phyloP scores from a whole-genome alignment of 2,797 vertebrate species.

The Nannoperca australis region DNA sequence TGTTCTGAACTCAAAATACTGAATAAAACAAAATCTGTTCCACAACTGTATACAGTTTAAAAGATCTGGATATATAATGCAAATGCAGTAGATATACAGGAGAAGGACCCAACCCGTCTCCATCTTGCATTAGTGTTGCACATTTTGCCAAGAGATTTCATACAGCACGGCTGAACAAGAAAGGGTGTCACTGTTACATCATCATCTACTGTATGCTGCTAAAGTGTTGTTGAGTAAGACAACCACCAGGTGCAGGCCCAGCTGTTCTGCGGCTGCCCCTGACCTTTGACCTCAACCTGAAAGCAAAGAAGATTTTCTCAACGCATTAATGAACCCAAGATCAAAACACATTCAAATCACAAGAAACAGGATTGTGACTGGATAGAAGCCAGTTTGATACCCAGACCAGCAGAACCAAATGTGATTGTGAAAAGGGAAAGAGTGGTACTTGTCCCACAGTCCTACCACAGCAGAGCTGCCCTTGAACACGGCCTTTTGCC shows the following conservation, averaged over 20 bases:
- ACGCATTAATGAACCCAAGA: neutral
- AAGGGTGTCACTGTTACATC: neutral
- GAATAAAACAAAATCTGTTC: neutral
- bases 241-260: neutral
- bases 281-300: slow-evolving; percentile 5
- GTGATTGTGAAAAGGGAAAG: neutral
- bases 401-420: neutral
- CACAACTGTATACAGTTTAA: neutral
- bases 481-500: neutral
- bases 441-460: neutral
- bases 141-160: too few species aligned
- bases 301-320: neutral
- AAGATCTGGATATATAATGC: neutral
- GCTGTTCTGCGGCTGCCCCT: neutral
- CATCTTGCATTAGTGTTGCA: neutral
- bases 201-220: neutral
- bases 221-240: neutral
- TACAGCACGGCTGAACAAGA: neutral
- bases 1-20: neutral
- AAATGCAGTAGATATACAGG: neutral
- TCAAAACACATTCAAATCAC: neutral
- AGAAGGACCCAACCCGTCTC: too few species aligned
- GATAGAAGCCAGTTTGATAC: neutral
- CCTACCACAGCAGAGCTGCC: accelerated
- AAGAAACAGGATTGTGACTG: neutral